phyloP scores from a whole-genome alignment of 2,888 invertebrate genomes.

The Netelia virgata region DNA sequence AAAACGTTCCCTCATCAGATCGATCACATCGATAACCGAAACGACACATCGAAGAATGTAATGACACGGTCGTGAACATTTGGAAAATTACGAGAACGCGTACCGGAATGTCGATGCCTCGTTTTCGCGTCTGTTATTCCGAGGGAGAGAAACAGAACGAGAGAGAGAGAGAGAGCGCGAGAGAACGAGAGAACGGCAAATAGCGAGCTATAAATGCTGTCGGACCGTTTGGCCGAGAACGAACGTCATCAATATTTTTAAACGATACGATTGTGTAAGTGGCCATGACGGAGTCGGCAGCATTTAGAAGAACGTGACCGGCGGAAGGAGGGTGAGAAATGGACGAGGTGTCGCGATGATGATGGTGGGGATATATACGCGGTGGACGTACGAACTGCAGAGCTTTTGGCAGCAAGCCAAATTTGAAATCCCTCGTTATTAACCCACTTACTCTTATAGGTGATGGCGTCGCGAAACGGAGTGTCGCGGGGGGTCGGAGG shows the following conservation, averaged over 20 bases:
- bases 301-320: slow-evolving; percentile 19
- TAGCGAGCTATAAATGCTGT: neutral
- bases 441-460: slow-evolving; percentile 79
- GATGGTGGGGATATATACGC: slow-evolving; percentile 18
- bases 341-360: slow-evolving; percentile 17
- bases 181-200: neutral
- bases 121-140: too few relatives aligned
- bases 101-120: too few relatives aligned
- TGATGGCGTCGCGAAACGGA: slow-evolving; percentile 69
- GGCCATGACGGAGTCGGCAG: slow-evolving; percentile 23
- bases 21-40: too few relatives aligned
- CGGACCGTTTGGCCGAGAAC: neutral
- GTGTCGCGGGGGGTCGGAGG: neutral
- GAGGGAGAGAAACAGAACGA: neutral
- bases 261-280: slow-evolving; percentile 38
- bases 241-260: slow-evolving; percentile 47
- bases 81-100: too few relatives aligned
- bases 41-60: too few relatives aligned
- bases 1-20: too few relatives aligned
- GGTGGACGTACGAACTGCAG: slow-evolving; percentile 44
- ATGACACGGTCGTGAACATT: too few relatives aligned
- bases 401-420: slow-evolving; percentile 73
- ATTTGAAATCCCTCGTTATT: slow-evolving; percentile 75
- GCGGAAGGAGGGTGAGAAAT: slow-evolving; percentile 22
- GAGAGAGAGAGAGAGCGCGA: neutral